Conservation (phyloP, 1,140 invertebrate species). For the Drosophila rufa region DNA sequence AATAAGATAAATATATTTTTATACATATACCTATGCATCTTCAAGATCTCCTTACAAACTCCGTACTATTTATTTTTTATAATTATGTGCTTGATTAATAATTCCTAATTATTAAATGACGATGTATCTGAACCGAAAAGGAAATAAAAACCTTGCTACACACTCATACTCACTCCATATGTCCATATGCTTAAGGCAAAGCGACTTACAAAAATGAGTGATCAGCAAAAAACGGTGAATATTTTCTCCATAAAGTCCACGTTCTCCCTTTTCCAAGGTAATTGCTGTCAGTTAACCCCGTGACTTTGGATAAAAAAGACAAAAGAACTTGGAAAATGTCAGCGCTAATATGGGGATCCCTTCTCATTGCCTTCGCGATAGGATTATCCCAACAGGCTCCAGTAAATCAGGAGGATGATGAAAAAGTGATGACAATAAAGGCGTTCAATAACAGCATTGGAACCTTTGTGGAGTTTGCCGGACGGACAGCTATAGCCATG, state of each 20-base stretch:
- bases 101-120: neutral
- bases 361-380: neutral
- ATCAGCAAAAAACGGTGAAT: neutral
- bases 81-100: neutral
- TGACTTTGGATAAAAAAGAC: neutral
- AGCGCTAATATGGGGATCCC: neutral
- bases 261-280: neutral
- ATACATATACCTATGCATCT: no score
- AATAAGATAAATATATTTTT: no score
- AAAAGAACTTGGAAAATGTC: constrained; percentile 1
- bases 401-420: neutral
- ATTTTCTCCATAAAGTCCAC: neutral
- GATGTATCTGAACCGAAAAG: neutral
- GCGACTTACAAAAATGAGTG: neutral
- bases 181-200: neutral
- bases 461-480: constrained; percentile 14
- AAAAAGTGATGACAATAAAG: constrained; percentile 1
- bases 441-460: constrained; percentile 26
- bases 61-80: neutral
- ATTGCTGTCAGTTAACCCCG: neutral
- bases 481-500: constrained; percentile 12
- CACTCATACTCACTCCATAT: neutral
- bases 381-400: neutral
- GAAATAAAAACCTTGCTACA: neutral
- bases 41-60: no score